Evolutionary conservation across 2,797 vertebrate species (phyloP), one percentile per base, ranked within the genome.

Genomic region (Linurgus olivaceus): DNA sequence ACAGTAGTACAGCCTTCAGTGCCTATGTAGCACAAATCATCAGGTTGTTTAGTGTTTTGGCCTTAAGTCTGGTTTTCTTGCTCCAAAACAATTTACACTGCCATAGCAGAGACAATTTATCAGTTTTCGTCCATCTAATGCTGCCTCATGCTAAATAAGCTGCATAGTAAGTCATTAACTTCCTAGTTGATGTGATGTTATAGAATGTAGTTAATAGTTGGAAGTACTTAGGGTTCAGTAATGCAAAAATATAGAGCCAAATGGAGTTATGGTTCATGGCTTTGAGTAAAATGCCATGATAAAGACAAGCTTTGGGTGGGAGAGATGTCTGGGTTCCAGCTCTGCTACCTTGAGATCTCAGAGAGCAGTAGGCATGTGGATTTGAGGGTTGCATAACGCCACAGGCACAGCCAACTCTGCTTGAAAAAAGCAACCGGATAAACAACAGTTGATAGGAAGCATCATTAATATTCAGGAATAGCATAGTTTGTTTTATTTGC

Each of bases 341-440:
- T 80, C 51, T 62, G 29, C 77, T 91, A 80, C 87, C 86, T 74
- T 86, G 78, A 81, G 75, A 19, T 68, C 47, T 68, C 50, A 14
- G 77, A 54, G 45, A 65, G 14, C 71, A n/a, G 38, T 10, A 33
- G 45, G n/a, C 88, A 35, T 68, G 72, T 88, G 91, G 87, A 82
- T 94, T 88, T 95, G 47, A 73, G 57, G 47, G 75, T 96, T 97
- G 88, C 61, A n/a, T 96, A 96, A 96, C 18, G 6, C 23, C 71
- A 28, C 55, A 38, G 81, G 75, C 68, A 59, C 52, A 70, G 91
- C 85, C 77, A 78, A 2, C 62, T 88, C 89, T 6, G 62, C 88
- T 88, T 87, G 85, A 31, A 61, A 86, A 90, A 83, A 79, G 42
- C 68, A 84, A 3, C 37, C 0, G 1, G 75, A 76, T 94, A 87